Percentiles rank a stretch among this genome's conserved stretches.
phyloP scores from a whole-genome alignment of 53 echinoderm and acorn worm genomes.

The Astropecten irregularis region DNA sequence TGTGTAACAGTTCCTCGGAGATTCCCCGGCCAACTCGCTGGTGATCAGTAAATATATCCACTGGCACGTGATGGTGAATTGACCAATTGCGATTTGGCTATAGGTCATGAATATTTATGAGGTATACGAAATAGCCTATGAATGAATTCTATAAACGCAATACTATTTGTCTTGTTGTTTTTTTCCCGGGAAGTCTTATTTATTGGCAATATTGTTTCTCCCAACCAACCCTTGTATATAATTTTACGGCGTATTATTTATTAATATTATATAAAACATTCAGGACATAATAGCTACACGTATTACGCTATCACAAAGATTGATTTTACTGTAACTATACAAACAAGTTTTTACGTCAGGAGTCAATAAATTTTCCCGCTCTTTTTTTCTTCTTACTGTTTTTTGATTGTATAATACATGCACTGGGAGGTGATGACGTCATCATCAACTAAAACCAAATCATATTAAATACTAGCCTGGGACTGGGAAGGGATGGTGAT shows the following conservation, averaged over 20 bases:
- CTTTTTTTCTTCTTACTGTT: not conserved
- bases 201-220: constrained; percentile 21
- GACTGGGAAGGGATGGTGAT: too few relatives aligned
- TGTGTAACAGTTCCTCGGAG: too few relatives aligned
- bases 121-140: too few relatives aligned
- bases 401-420: constrained; percentile 39
- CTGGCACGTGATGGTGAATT: too few relatives aligned
- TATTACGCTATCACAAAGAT: constrained; percentile 23
- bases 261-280: constrained; percentile 2
- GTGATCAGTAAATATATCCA: too few relatives aligned
- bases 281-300: constrained; percentile 6
- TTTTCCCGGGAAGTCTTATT: constrained; percentile 20
- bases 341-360: not conserved
- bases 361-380: too few relatives aligned
- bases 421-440: constrained; percentile 17
- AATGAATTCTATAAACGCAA: too few relatives aligned
- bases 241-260: constrained; percentile 23
- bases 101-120: too few relatives aligned
- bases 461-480: constrained; percentile 20
- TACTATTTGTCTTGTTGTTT: too few relatives aligned
- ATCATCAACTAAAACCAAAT: not conserved
- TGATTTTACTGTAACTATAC: constrained; percentile 19
- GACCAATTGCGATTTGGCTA: too few relatives aligned
- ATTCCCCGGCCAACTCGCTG: too few relatives aligned
- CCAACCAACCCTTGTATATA: not conserved